phyloP scores from a whole-genome alignment of 2,113 vertebrate genomes.

The Lamprotornis superbus region DNA sequence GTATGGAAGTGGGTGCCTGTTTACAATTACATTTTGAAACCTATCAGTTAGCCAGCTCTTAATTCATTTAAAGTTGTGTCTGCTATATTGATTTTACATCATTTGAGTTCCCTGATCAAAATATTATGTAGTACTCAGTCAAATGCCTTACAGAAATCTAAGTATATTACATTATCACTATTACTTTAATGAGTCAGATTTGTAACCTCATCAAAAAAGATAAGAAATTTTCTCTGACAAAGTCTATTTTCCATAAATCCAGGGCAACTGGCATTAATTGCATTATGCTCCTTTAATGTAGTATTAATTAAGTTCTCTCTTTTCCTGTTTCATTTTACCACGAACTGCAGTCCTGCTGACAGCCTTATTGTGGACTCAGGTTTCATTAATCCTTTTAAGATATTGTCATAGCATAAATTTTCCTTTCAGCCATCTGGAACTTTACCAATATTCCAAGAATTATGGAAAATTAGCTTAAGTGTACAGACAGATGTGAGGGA shows the following conservation, averaged over 20 bases:
- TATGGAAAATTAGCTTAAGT: not conserved
- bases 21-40: slow-evolving; percentile 33
- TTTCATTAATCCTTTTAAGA: slow-evolving; percentile 24
- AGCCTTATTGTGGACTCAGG: not conserved
- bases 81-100: slow-evolving; percentile 48
- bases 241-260: slow-evolving; percentile 24
- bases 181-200: slow-evolving; percentile 35
- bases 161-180: slow-evolving; percentile 24
- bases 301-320: slow-evolving; percentile 36
- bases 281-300: slow-evolving; percentile 6
- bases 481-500: not conserved
- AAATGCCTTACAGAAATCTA: slow-evolving; percentile 32
- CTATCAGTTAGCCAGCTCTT: slow-evolving; percentile 20
- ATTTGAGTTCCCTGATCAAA: slow-evolving; percentile 2
- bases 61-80: slow-evolving; percentile 15
- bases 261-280: slow-evolving; percentile 20
- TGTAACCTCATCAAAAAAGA: slow-evolving; percentile 34
- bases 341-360: not conserved
- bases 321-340: not conserved
- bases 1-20: not conserved
- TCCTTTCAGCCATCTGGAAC: slow-evolving; percentile 17
- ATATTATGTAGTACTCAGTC: not conserved
- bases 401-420: not conserved
- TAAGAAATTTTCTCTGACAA: slow-evolving; percentile 12
- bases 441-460: slow-evolving; percentile 17